Evolutionary conservation across 2,113 vertebrate genomes (phyloP), one percentile per base, ranked within the genome.

Genomic region (Mionectes macconnelli): DNA sequence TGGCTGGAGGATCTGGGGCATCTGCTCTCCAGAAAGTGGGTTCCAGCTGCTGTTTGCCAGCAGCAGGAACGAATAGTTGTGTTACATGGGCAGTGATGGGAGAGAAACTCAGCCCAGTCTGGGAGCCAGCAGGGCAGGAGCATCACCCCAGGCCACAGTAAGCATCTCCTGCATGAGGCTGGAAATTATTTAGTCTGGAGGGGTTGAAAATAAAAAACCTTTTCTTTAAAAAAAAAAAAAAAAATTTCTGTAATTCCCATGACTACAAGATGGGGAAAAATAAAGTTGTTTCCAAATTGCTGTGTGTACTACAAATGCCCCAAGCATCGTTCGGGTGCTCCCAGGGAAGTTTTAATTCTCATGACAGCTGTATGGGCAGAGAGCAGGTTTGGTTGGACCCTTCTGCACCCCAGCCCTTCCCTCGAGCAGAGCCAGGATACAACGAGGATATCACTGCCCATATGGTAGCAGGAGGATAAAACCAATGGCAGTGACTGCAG

Each of bases 241-340:
- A n/a, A 40, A 62, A 27, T 28, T 62, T 27, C 27, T 89, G n/a
- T 44, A 40, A 84, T 53, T 84, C 42, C 33, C 55, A 10, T 55
- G 37, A 31, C 77, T 84, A 59, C 52, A 52, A 31, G 6, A 15
- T 9, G 3, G 4, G 8, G 12, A 12, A 44, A 84, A 81, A 56
- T 16, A 50, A 70, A 70, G 33, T 8, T n/a, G 62, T 60, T 91
- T 81, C 33, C 39, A 50, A 20, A 64, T 20, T 55, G 42, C 52
- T 9, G 1, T 21, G 39, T 78, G 64, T 50, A n/a, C 37, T 25
- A 59, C 31, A 84, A 81, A 44, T 22, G 47, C 42, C 27, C 50
- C 70, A 52, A 18, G 52, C 55, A n/a, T 50, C 1, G 0, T 47
- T 28, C 0, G 0, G 44, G 22, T 10, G 8, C 57, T 80, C 39